Percentiles rank a stretch among this genome's conserved stretches.
Conservation (phyloP, 1,140 invertebrate genomes). For the Mesaphorura yosii region DNA sequence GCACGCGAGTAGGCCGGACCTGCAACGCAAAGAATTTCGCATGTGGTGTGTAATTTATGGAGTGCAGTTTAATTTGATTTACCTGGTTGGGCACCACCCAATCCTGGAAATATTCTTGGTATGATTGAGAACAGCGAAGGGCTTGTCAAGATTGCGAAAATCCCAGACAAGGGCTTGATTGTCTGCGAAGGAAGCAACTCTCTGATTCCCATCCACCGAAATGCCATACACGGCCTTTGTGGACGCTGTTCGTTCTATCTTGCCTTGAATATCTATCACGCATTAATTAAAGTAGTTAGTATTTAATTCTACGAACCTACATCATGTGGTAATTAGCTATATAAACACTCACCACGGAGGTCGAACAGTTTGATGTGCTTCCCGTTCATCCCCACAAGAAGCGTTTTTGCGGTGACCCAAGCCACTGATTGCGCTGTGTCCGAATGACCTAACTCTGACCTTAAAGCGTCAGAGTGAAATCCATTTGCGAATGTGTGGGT, state of each 20-base stretch:
- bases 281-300: constrained; percentile 21
- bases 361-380: constrained; percentile 85
- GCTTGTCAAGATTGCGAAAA: constrained; percentile 70
- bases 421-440: constrained; percentile 72
- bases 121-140: constrained; percentile 59
- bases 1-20: constrained; percentile 60
- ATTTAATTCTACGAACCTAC: not conserved
- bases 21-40: constrained; percentile 33
- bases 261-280: constrained; percentile 50
- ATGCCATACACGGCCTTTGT: constrained; percentile 75
- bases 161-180: constrained; percentile 77
- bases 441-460: constrained; percentile 58
- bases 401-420: constrained; percentile 66
- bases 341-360: constrained; percentile 56
- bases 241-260: constrained; percentile 53
- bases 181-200: constrained; percentile 71
- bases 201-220: constrained; percentile 61
- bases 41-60: constrained; percentile 5
- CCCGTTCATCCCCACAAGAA: constrained; percentile 75
- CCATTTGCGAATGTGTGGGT: constrained; percentile 19
- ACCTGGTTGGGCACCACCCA: constrained; percentile 65
- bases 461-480: constrained; percentile 31
- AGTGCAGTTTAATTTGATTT: constrained; percentile 21
- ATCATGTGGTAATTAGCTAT: not conserved
- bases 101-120: constrained; percentile 55